Base-by-base conservation (phyloP, 2,797 vertebrate species). In the Gambelia wislizenii region DNA sequence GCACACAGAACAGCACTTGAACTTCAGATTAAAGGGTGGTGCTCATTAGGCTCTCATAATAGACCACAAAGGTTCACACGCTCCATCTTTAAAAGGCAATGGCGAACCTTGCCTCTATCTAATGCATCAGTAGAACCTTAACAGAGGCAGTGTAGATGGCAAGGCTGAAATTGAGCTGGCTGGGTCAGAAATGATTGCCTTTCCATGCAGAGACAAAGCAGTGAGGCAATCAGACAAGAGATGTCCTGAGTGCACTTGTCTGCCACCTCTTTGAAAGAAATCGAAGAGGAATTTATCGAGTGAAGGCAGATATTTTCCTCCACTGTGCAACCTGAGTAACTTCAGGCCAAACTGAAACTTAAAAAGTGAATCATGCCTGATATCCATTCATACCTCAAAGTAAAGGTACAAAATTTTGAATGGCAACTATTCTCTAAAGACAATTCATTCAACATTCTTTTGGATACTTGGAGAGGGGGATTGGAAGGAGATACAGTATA, bases 281-380 rank as follows among this genome's bases (percentile, higher is more conserved):
- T 30, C 69, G 72, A 0, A 1, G 76, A 89, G 85, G 64, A 89
- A 52, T 1, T 0, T 56, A 85, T 6, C 2, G 64, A 84, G 39
- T 22, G 64, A 7, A 90, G 85, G 56, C 0, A 0, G 56, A 64
- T 67, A 61, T 79, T 36, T 90, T 44, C 0, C 91, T 93, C 87
- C 84, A 90, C 0, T 10, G 6, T 49, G 1, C 0, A 0, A 44
- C 52, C 27, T 83, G 88, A 59, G 83, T 74, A 88, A 85, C 52
- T 64, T 87, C 85, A 83, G 92, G 83, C 78, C 56, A 33, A 64
- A 83, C 82, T 83, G 79, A 77, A 56, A 42, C 70, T 90, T 93
- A 94, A 93, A 0, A 56, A 91, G 89, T 91, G 92, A 92, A 90
- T 87, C 86, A 93, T 69, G 88, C 92, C 81, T 87, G 88, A 90